Evolutionary conservation across 2,113 vertebrate species (phyloP).

Genomic region (Myodes glareolus): DNA sequence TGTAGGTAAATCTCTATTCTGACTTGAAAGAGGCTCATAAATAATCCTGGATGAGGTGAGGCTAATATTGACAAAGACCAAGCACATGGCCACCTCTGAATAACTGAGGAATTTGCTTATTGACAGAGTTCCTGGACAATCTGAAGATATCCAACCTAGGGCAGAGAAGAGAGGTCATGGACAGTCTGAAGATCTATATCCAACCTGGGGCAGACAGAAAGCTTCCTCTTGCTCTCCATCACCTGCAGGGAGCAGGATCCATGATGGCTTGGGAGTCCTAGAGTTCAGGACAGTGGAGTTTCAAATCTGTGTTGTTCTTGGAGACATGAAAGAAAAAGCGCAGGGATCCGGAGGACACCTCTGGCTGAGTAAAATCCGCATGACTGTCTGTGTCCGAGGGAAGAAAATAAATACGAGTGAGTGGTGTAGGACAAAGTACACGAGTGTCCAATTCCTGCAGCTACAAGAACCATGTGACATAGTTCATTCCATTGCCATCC

Average conservation of each 20-base stretch:
- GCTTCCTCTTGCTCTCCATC: not conserved
- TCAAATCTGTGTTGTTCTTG: not conserved
- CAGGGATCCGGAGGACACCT: not conserved
- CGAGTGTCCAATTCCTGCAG: not conserved
- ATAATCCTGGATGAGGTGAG: not conserved
- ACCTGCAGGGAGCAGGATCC: not conserved
- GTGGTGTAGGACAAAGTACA: not conserved
- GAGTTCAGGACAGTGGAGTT: not conserved
- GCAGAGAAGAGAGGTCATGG: not conserved
- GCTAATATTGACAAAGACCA: not conserved
- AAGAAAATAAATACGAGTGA: not conserved
- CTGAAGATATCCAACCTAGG: not conserved
- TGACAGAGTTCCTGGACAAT: not conserved
- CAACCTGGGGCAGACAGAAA: not conserved
- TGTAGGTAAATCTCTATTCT: not conserved
- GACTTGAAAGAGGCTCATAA: not conserved
- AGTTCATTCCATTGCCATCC: not conserved
- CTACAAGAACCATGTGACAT: not conserved
- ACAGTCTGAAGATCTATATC: not conserved
- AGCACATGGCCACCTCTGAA: not conserved
- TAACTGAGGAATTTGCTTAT: not conserved
- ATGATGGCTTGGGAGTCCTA: fast-evolving
- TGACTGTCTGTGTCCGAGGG: not conserved
- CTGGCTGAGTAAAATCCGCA: not conserved
- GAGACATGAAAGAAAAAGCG: not conserved